Evolutionary conservation across 1,140 invertebrate genomes (phyloP).

Genomic region (Heliconius melpomene): DNA sequence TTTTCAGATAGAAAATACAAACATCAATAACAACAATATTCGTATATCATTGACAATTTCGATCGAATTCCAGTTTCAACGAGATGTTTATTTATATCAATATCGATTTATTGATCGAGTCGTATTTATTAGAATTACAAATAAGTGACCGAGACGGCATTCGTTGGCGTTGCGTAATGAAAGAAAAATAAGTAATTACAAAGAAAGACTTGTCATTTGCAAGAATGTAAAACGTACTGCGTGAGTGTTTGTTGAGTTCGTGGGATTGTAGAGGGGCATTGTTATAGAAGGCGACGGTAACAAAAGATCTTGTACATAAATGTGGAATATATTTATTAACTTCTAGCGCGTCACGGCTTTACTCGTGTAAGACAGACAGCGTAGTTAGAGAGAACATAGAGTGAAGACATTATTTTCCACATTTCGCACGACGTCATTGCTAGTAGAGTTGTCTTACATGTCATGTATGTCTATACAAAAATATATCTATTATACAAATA

Average conservation of each 20-base stretch:
- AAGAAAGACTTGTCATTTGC: conserved; percentile 4
- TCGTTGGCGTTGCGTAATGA: conserved; percentile 21
- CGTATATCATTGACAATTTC: neutral
- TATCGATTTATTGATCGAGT: conserved; percentile 31
- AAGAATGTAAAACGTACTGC: conserved; percentile 3
- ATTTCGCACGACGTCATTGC: no score
- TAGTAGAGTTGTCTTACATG: no score
- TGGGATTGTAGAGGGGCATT: conserved; percentile 4
- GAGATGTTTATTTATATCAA: conserved; percentile 9
- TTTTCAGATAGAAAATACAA: neutral
- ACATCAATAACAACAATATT: neutral
- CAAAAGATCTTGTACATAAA: conserved; percentile 1
- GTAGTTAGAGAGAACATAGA: no score
- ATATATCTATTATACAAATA: no score
- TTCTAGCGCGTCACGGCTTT: neutral
- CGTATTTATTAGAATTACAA: conserved; percentile 33
- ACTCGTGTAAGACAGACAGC: no score
- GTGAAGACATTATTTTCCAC: no score
- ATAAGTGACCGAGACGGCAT: neutral
- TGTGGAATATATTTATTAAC: neutral
- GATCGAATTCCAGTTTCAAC: neutral
- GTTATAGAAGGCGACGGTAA: neutral
- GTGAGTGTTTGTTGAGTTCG: neutral
- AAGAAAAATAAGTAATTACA: conserved; percentile 19
- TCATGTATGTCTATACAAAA: no score